Percentiles rank a stretch among this genome's conserved stretches.
These are phyloP conservation scores for Astreopora myriophthalma DNA, from an alignment of 64 coral and sea anemone species.

Conservation along the genomic window DNA sequence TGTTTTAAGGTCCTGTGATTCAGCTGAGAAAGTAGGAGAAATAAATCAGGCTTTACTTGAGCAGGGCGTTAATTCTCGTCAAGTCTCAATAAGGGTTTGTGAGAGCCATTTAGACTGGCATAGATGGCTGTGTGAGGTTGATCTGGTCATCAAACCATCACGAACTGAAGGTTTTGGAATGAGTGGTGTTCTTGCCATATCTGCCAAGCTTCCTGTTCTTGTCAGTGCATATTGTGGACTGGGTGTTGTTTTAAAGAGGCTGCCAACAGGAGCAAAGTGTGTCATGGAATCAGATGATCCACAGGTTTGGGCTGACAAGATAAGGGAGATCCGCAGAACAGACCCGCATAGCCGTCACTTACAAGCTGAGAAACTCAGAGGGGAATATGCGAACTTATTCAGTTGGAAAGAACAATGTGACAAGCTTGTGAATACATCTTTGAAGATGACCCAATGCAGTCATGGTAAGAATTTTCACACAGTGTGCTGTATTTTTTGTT, in stretches of 20 bases:
- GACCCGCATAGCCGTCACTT: background rate
- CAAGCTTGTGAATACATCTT: background rate
- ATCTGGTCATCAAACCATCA: conserved; percentile 30
- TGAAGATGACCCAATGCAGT: background rate
- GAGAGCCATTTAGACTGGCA: conserved; percentile 2
- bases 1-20: background rate
- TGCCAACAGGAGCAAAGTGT: background rate
- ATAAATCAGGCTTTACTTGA: background rate
- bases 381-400: background rate
- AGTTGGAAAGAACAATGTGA: background rate
- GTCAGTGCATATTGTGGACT: conserved; percentile 1
- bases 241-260: background rate
- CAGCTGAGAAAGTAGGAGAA: background rate
- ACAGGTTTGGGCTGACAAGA: conserved; percentile 33
- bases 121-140: background rate
- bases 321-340: background rate
- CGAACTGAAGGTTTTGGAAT: conserved; percentile 45
- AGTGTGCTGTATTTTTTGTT: no score
- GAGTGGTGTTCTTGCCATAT: conserved; percentile 32
- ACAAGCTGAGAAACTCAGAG: background rate
- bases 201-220: conserved; percentile 16
- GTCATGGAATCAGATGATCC: conserved; percentile 1
- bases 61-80: background rate
- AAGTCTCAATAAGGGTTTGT: background rate
- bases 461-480: background rate